These are phyloP conservation scores for Agrochola macilenta DNA, from an alignment of 2,888 invertebrate species.

Conservation along the genomic window DNA sequence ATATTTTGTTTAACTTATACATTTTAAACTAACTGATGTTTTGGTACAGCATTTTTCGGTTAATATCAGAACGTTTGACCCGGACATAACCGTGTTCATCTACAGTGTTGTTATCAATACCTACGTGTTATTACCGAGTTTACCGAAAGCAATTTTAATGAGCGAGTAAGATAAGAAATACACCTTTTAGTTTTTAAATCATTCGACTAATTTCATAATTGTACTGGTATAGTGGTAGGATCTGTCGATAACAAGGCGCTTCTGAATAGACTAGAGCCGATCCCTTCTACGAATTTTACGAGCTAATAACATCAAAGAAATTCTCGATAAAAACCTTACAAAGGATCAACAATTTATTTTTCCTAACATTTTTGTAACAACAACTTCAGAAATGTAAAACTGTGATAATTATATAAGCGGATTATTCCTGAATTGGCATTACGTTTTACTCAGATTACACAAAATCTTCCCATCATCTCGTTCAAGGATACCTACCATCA, in stretches of 20 bases:
- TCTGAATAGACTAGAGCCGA: background rate
- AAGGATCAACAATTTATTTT: background rate
- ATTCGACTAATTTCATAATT: background rate
- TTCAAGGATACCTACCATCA: background rate
- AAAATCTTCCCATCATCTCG: background rate
- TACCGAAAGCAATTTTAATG: constrained; percentile 7
- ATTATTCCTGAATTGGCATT: constrained; percentile 4
- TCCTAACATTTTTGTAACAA: background rate
- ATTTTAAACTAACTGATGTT: background rate
- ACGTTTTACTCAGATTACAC: constrained; percentile 1
- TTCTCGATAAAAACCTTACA: background rate
- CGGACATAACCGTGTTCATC: constrained; percentile 17
- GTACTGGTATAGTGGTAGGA: background rate
- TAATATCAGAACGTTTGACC: constrained; percentile 27
- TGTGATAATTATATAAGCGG: background rate
- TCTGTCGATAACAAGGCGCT: background rate
- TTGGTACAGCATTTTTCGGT: background rate
- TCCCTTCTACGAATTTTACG: background rate
- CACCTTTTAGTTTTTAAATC: constrained; percentile 17
- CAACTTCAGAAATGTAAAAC: background rate
- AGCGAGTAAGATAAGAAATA: constrained; percentile 9
- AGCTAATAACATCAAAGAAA: background rate
- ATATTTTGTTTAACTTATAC: background rate
- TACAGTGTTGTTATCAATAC: constrained; percentile 23
- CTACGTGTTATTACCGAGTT: constrained; percentile 1